These are phyloP conservation scores for Sylvietta virens DNA, from an alignment of 2,113 vertebrate species.

Conservation along the genomic window DNA sequence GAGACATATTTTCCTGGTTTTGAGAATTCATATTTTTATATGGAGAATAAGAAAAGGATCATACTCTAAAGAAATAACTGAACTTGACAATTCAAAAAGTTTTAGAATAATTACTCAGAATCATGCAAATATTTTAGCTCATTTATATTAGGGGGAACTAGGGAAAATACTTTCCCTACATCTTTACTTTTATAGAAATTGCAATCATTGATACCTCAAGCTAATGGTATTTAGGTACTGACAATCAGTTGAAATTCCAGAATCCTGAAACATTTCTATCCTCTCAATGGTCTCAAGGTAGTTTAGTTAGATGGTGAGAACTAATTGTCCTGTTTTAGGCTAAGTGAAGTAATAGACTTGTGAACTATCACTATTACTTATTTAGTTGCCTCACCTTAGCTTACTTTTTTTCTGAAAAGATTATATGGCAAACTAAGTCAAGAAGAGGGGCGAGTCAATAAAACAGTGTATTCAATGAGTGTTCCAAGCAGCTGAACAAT, in stretches of 20 bases:
- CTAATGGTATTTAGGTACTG: neutral
- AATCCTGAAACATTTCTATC: neutral
- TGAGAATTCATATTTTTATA: slow-evolving; percentile 1
- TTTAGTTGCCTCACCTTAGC: neutral
- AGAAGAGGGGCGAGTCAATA: neutral
- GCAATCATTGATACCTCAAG: neutral
- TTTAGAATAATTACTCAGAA: neutral
- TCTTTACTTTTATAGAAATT: neutral
- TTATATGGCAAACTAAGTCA: neutral
- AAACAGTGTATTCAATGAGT: neutral
- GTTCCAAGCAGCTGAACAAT: neutral
- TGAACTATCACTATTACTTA: neutral
- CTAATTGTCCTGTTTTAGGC: neutral
- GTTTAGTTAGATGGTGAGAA: neutral
- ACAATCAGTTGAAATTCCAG: neutral
- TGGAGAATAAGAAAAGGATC: neutral
- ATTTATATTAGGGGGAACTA: neutral
- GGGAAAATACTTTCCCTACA: neutral
- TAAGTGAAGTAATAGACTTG: neutral
- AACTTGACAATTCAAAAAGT: neutral
- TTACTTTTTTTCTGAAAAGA: neutral
- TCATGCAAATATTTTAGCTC: neutral
- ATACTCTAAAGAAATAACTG: neutral
- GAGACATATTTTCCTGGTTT: neutral
- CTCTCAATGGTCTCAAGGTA: neutral